Conservation (phyloP, 2,888 invertebrate genomes). For the Latrodectus hesperus region DNA sequence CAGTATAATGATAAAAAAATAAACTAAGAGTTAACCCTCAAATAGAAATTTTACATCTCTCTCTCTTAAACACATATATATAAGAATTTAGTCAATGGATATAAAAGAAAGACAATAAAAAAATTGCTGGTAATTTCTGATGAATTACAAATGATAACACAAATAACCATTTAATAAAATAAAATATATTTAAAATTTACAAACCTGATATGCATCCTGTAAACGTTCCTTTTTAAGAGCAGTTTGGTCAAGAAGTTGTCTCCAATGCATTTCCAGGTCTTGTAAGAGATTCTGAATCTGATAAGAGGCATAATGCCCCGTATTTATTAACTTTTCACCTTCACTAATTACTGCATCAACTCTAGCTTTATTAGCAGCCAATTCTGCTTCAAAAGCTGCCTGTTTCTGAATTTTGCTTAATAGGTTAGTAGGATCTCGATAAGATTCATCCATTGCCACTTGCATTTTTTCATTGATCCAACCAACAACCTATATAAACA, state of each 20-base stretch:
- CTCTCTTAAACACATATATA: too few species aligned
- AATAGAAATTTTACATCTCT: not conserved
- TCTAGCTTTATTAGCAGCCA: slow-evolving; percentile 90
- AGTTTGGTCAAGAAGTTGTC: slow-evolving; percentile 87
- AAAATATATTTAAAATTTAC: not conserved
- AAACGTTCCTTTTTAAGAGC: slow-evolving; percentile 88
- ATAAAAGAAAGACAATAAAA: not conserved
- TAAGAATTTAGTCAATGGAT: too few species aligned
- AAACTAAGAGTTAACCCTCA: not conserved
- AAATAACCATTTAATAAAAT: not conserved
- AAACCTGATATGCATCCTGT: slow-evolving; percentile 86
- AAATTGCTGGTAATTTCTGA: too few species aligned
- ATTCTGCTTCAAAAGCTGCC: slow-evolving; percentile 94
- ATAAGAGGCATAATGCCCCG: slow-evolving; percentile 89
- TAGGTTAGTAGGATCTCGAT: slow-evolving; percentile 96
- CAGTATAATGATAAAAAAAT: not conserved
- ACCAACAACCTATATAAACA: slow-evolving; percentile 80
- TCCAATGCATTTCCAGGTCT: slow-evolving; percentile 90
- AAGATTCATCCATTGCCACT: slow-evolving; percentile 93
- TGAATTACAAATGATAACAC: not conserved
- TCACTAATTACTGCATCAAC: slow-evolving; percentile 88
- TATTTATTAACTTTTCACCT: slow-evolving; percentile 83
- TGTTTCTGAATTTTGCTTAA: slow-evolving; percentile 97
- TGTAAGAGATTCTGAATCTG: slow-evolving; percentile 89
- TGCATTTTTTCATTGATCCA: slow-evolving; percentile 97